These are phyloP conservation scores for Platanista minor DNA, from an alignment of 2,113 vertebrate species.

Conservation along the genomic window DNA sequence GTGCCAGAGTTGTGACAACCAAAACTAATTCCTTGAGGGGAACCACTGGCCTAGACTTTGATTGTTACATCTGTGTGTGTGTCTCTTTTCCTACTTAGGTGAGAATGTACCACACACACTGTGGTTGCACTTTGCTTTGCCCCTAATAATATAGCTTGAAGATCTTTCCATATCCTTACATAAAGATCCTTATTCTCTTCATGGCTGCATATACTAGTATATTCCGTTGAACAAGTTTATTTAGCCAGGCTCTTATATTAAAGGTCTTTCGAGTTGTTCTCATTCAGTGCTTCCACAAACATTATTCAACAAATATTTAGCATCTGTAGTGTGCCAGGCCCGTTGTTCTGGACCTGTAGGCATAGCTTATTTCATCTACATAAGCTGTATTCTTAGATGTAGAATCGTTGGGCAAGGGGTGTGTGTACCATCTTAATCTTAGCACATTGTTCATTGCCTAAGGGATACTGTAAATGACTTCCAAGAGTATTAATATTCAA, in stretches of 20 bases:
- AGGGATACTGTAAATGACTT: background rate
- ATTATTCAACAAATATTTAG: background rate
- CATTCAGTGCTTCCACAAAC: background rate
- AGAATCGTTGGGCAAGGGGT: background rate
- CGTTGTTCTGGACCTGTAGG: background rate
- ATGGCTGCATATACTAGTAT: background rate
- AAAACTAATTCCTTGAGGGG: background rate
- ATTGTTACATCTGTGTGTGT: background rate
- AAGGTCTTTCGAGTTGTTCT: background rate
- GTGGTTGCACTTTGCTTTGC: background rate
- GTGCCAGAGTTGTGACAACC: background rate
- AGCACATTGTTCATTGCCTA: background rate
- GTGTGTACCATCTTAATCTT: background rate
- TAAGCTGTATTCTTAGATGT: background rate
- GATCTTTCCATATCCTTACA: background rate
- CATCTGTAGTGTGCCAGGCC: background rate
- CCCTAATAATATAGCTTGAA: background rate
- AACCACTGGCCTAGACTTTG: background rate
- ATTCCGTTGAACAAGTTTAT: background rate
- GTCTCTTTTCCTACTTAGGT: background rate
- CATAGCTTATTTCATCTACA: accelerated
- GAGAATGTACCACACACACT: background rate
- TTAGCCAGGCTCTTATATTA: background rate
- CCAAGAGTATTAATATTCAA: background rate
- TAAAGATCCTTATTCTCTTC: background rate